These are phyloP conservation scores for Paragorgia papillata DNA, from an alignment of 92 coral and sea anemone species.

Conservation along the genomic window DNA sequence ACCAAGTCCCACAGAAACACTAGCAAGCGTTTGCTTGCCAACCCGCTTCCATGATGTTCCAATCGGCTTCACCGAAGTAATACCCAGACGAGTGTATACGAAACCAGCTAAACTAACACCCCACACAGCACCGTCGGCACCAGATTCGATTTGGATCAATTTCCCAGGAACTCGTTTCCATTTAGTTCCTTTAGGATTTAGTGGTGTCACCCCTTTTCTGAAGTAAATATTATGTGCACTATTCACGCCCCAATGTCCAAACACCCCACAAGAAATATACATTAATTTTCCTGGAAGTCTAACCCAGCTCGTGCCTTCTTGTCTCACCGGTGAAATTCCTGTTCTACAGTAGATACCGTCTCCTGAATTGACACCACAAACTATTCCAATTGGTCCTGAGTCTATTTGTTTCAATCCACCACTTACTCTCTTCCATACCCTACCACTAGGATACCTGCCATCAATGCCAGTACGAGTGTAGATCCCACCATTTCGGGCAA, in stretches of 20 bases:
- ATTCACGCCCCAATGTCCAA: slow-evolving; percentile 30
- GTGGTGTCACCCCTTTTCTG: slow-evolving; percentile 10
- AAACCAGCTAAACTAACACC: background rate
- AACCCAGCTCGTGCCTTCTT: background rate
- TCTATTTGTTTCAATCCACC: slow-evolving; percentile 45
- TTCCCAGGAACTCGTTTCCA: slow-evolving; percentile 15
- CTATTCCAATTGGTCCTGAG: slow-evolving; percentile 48
- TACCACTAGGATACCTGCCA: background rate
- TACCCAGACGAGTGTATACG: slow-evolving; percentile 2
- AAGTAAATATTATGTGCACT: background rate
- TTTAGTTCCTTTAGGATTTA: slow-evolving; percentile 21
- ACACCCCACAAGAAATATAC: slow-evolving; percentile 27
- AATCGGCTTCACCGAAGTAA: background rate
- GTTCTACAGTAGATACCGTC: slow-evolving; percentile 32
- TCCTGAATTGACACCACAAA: slow-evolving; percentile 47
- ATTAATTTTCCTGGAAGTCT: slow-evolving; percentile 1
- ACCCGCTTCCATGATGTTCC: slow-evolving; percentile 19
- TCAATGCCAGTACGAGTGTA: background rate
- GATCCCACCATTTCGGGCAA: background rate
- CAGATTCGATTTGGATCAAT: slow-evolving; percentile 23
- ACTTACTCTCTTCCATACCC: background rate
- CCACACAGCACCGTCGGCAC: slow-evolving; percentile 27
- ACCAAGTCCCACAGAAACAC: slow-evolving; percentile 23
- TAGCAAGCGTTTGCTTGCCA: background rate
- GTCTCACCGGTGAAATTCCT: slow-evolving; percentile 8